These are phyloP conservation scores for Tenthredo scrophulariae DNA, from an alignment of 2,888 invertebrate genomes.

Conservation along the genomic window DNA sequence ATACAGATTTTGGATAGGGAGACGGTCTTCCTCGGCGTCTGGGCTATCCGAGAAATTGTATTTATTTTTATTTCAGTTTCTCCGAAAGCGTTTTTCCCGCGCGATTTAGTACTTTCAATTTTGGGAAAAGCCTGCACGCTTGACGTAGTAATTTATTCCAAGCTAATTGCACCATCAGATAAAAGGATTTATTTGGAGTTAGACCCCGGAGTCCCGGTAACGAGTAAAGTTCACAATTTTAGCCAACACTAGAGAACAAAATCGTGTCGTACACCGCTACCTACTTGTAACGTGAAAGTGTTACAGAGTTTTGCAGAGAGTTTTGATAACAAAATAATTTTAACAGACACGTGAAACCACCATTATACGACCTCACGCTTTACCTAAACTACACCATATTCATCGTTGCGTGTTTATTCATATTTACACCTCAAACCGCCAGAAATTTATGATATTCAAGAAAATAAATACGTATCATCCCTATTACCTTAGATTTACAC, in stretches of 20 bases:
- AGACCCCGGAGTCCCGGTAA: slow-evolving; percentile 12
- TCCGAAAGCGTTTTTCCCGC: background rate
- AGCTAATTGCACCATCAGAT: slow-evolving; percentile 41
- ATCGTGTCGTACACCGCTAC: background rate
- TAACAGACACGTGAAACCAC: slow-evolving; percentile 14
- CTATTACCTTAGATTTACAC: background rate
- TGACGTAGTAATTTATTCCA: slow-evolving; percentile 19
- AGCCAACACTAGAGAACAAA: slow-evolving; percentile 25
- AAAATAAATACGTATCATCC: background rate
- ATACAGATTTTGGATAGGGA: background rate
- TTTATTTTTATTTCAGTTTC: background rate
- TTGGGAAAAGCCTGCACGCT: slow-evolving; percentile 8
- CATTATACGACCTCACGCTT: slow-evolving; percentile 11
- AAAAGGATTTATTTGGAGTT: slow-evolving; percentile 36
- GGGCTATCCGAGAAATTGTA: background rate
- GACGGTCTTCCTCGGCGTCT: background rate
- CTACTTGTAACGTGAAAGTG: slow-evolving; percentile 19
- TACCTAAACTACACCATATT: background rate
- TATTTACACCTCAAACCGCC: background rate
- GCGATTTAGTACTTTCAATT: background rate
- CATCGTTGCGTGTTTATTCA: slow-evolving; percentile 8
- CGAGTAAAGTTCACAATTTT: slow-evolving; percentile 47
- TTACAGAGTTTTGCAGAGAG: slow-evolving; percentile 25
- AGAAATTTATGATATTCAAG: background rate
- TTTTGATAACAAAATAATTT: slow-evolving; percentile 24